Conservation (phyloP, 2,113 vertebrate genomes). For the Tenebrosternarchus preto region DNA sequence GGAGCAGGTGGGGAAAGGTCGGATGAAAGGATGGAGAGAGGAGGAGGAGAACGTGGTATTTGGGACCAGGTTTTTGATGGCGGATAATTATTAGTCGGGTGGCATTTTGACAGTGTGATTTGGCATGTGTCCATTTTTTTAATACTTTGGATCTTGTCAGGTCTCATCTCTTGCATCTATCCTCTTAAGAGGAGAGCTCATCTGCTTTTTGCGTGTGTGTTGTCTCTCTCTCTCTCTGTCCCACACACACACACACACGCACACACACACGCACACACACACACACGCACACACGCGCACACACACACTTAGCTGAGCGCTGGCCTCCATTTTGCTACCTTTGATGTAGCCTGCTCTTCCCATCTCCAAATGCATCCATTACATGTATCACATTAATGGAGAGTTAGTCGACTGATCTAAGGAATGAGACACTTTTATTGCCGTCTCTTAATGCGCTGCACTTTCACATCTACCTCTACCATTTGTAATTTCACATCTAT, state of each 20-base stretch:
- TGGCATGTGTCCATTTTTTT: constrained; percentile 49
- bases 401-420: constrained; percentile 48
- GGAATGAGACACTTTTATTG: constrained; percentile 34
- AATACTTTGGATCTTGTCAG: constrained; percentile 55
- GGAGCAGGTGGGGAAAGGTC: constrained; percentile 40
- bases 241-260: too few relatives aligned
- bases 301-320: constrained; percentile 18
- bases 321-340: constrained; percentile 48
- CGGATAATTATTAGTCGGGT: constrained; percentile 53
- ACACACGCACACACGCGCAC: constrained; percentile 5
- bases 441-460: constrained; percentile 35
- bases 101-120: constrained; percentile 41
- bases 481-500: constrained; percentile 48
- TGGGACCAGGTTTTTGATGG: constrained; percentile 45
- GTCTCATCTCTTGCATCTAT: constrained; percentile 55
- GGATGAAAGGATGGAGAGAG: not conserved
- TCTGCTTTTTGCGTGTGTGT: constrained; percentile 32
- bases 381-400: constrained; percentile 52
- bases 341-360: constrained; percentile 48
- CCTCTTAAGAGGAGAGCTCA: constrained; percentile 52
- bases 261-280: not conserved
- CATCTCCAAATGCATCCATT: constrained; percentile 55
- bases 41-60: constrained; percentile 38
- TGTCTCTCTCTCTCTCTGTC: constrained; percentile 6
- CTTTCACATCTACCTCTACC: constrained; percentile 44